Evolutionary conservation across 2,888 invertebrate genomes (phyloP).

Genomic region (Branchinecta sandiegonensis): DNA sequence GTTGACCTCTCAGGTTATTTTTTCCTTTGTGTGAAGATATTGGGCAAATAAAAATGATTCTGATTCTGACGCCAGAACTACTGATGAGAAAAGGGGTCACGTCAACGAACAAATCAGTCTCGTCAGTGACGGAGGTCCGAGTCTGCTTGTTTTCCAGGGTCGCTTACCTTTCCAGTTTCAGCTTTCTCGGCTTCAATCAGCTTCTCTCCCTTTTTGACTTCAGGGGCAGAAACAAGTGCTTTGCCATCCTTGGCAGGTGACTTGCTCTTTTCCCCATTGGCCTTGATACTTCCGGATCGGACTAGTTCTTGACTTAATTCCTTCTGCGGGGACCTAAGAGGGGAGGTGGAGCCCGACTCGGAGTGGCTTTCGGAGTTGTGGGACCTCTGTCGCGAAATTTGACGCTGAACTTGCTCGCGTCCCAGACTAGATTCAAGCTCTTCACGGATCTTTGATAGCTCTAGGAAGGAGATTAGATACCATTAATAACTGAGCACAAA

Average conservation of each 20-base stretch:
- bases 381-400: slow-evolving; percentile 43
- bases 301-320: neutral
- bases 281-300: neutral
- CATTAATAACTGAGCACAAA: no score
- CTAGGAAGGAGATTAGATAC: slow-evolving; percentile 32
- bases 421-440: slow-evolving; percentile 53
- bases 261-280: slow-evolving; percentile 23
- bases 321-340: neutral
- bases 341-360: neutral
- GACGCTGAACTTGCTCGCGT: slow-evolving; percentile 50
- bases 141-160: neutral
- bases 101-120: no score
- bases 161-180: slow-evolving; percentile 71
- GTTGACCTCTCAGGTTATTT: no score
- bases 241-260: slow-evolving; percentile 22
- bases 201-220: slow-evolving; percentile 43
- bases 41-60: no score
- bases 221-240: slow-evolving; percentile 13
- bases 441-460: slow-evolving; percentile 55
- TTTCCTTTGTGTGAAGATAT: no score
- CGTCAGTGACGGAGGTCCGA: no score
- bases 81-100: no score
- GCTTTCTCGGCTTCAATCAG: slow-evolving; percentile 79
- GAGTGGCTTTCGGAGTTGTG: slow-evolving; percentile 20
- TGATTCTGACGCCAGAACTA: no score